A percentile compares a stretch with the other conserved stretches of the same genome.
Conservation (phyloP, 2,888 invertebrate species). For the Trichogramma evanescens region DNA sequence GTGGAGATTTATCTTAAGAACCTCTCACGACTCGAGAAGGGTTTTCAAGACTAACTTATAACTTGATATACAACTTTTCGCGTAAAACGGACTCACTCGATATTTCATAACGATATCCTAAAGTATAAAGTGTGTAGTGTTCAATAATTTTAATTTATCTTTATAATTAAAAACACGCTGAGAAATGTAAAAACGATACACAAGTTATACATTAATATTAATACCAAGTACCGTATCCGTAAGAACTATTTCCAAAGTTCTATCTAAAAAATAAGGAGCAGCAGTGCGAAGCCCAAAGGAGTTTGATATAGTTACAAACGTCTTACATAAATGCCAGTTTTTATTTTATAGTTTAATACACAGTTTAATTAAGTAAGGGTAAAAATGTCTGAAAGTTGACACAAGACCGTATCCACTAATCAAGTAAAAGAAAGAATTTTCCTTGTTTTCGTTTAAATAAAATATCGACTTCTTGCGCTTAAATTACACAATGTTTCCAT, state of each 20-base stretch:
- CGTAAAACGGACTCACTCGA: conserved; percentile 30
- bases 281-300: conserved; percentile 31
- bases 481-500: conserved; percentile 21
- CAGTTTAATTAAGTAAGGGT: too few relatives aligned
- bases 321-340: too few relatives aligned
- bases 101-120: conserved; percentile 36
- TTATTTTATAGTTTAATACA: too few relatives aligned
- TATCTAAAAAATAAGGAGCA: conserved; percentile 26
- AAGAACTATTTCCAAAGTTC: conserved; percentile 22
- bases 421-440: conserved; percentile 17
- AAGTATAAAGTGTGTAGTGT: conserved; percentile 35
- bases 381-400: too few relatives aligned
- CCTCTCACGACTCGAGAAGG: too few relatives aligned
- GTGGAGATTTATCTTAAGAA: too few relatives aligned
- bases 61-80: conserved; percentile 2
- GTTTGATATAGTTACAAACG: conserved; percentile 22
- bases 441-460: conserved; percentile 20
- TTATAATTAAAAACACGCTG: conserved; percentile 35
- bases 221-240: conserved; percentile 22
- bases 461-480: conserved; percentile 24
- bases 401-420: too few relatives aligned
- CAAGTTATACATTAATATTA: neutral
- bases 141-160: conserved; percentile 39
- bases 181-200: conserved; percentile 26
- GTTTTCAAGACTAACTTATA: too few relatives aligned